Conservation (phyloP, 35 echinoderm and acorn worm genomes). For the Chiridota heheva region DNA sequence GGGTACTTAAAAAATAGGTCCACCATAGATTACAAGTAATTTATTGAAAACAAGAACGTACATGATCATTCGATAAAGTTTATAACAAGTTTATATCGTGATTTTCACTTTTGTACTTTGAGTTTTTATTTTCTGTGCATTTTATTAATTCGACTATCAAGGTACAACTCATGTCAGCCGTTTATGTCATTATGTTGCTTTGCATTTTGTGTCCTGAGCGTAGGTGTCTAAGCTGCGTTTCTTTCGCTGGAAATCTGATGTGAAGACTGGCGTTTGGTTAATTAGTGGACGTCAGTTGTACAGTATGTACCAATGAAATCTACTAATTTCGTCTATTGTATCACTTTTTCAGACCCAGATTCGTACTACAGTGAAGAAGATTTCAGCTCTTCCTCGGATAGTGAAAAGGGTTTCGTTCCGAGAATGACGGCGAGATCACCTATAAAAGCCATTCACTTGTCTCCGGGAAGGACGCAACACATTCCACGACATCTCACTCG, state of each 20-base stretch:
- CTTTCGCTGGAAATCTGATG: background rate
- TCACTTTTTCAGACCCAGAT: slow-evolving; percentile 31
- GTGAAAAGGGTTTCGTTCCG: slow-evolving; percentile 6
- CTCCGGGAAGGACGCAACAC: slow-evolving; percentile 23
- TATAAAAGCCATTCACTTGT: slow-evolving; percentile 37
- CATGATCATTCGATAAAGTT: too few species aligned
- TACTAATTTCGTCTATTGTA: background rate
- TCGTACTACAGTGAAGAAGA: slow-evolving; percentile 37
- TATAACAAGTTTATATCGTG: too few species aligned
- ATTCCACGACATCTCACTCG: slow-evolving; percentile 10
- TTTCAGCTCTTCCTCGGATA: slow-evolving; percentile 18
- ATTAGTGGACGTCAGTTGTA: background rate
- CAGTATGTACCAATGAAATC: background rate
- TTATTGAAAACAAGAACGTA: too few species aligned
- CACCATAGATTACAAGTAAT: too few species aligned
- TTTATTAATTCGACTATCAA: too few species aligned
- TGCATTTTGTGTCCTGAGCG: too few species aligned
- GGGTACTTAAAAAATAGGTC: too few species aligned
- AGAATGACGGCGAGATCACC: slow-evolving; percentile 47
- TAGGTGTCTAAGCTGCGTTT: too few species aligned
- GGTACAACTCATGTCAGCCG: too few species aligned
- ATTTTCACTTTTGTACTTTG: too few species aligned
- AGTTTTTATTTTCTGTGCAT: too few species aligned
- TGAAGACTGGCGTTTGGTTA: background rate
- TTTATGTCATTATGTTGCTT: too few species aligned